Percentiles rank a stretch among this genome's conserved stretches.
These are phyloP conservation scores for Numenius phaeopus DNA, from an alignment of 2,797 vertebrate species.

Conservation along the genomic window DNA sequence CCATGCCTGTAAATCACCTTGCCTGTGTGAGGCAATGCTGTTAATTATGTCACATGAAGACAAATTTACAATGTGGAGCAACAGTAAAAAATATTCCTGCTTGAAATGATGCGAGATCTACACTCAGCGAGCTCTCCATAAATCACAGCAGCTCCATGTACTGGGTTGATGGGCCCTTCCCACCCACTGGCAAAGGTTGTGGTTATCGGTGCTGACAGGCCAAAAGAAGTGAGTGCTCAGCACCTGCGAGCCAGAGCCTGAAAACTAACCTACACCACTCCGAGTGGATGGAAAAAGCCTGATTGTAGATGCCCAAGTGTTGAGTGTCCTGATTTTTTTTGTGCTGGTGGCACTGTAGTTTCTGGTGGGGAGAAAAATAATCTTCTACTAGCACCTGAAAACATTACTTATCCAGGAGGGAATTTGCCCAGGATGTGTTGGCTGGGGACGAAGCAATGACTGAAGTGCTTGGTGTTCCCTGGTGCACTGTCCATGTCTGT, in stretches of 20 bases:
- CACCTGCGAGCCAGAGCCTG: neutral
- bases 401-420: neutral
- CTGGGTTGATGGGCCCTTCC: neutral
- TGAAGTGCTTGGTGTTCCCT: neutral
- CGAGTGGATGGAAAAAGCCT: neutral
- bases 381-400: neutral
- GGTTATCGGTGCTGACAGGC: neutral
- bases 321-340: neutral
- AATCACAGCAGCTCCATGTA: neutral
- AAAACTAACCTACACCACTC: neutral
- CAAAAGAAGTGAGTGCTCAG: neutral
- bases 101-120: neutral
- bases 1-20: neutral
- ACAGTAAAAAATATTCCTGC: neutral
- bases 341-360: neutral
- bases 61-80: conserved; percentile 30
- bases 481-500: neutral
- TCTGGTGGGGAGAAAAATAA: neutral
- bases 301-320: neutral
- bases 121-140: neutral
- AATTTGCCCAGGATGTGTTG: neutral
- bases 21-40: neutral
- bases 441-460: neutral
- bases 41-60: neutral
- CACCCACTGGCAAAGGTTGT: neutral